phyloP scores from a whole-genome alignment of 2,113 vertebrate species.

The Condylura cristata region DNA sequence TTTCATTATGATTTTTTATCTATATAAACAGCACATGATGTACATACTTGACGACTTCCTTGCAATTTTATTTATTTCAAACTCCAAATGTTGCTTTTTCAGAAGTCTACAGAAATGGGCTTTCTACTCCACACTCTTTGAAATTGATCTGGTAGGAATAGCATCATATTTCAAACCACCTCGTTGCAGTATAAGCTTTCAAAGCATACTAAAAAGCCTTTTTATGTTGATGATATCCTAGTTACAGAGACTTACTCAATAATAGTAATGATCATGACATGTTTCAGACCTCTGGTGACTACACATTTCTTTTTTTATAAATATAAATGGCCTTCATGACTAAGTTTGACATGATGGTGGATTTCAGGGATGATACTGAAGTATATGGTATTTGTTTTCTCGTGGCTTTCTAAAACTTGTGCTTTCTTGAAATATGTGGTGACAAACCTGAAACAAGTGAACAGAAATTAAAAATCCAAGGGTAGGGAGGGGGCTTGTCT shows the following conservation, averaged over 20 bases:
- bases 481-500: neutral
- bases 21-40: constrained; percentile 39
- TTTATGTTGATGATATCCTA: constrained; percentile 17
- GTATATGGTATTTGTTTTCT: neutral
- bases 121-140: constrained; percentile 43
- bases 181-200: neutral
- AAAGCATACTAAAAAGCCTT: neutral
- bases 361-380: neutral
- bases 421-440: neutral
- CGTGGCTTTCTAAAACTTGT: neutral
- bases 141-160: constrained; percentile 58
- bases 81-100: constrained; percentile 50
- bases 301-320: neutral
- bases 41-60: constrained; percentile 42
- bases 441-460: neutral
- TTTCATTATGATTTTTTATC: constrained; percentile 64
- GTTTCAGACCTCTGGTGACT: constrained; percentile 40
- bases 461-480: neutral
- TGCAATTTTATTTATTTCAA: constrained; percentile 65
- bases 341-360: neutral
- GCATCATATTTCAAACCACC: constrained; percentile 58
- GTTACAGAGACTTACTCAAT: neutral
- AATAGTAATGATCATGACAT: neutral
- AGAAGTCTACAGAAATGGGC: constrained; percentile 42
- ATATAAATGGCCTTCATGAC: neutral